Evolutionary conservation across 2,888 invertebrate genomes (phyloP).

Genomic region (Lasioglossum oenotherae): DNA sequence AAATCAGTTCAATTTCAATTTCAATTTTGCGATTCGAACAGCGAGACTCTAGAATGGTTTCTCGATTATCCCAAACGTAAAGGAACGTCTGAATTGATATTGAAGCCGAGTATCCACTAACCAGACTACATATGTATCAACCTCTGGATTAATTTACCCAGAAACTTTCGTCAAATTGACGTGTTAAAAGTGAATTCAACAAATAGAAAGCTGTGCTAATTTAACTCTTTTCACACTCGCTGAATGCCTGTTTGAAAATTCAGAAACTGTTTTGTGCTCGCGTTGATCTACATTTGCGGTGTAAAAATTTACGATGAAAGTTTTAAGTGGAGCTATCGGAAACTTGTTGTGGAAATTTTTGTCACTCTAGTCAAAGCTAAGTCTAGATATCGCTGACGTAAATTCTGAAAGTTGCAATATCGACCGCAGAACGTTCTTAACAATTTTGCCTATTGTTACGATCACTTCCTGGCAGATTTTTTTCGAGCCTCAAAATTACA

Average conservation of each 20-base stretch:
- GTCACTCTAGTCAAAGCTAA: background rate
- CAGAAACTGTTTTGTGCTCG: background rate
- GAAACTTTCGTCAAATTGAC: background rate
- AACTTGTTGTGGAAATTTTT: background rate
- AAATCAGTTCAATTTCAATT: background rate
- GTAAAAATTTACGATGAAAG: background rate
- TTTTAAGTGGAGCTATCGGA: background rate
- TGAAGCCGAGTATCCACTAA: too few relatives aligned
- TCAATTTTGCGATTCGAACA: background rate
- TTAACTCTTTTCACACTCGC: background rate
- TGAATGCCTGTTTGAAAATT: background rate
- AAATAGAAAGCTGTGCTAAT: background rate
- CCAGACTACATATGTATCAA: too few relatives aligned
- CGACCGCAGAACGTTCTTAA: background rate
- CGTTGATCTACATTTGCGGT: slow-evolving; percentile 1
- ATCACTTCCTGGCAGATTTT: background rate
- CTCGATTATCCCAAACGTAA: too few relatives aligned
- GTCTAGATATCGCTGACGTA: background rate
- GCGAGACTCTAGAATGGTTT: background rate
- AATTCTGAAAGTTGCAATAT: background rate
- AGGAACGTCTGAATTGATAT: background rate
- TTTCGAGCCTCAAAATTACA: background rate
- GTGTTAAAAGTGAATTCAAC: background rate
- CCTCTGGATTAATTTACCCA: background rate
- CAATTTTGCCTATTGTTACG: background rate